phyloP scores from a whole-genome alignment of 2,797 vertebrate genomes.

The Hydrocynus forskahlii region DNA sequence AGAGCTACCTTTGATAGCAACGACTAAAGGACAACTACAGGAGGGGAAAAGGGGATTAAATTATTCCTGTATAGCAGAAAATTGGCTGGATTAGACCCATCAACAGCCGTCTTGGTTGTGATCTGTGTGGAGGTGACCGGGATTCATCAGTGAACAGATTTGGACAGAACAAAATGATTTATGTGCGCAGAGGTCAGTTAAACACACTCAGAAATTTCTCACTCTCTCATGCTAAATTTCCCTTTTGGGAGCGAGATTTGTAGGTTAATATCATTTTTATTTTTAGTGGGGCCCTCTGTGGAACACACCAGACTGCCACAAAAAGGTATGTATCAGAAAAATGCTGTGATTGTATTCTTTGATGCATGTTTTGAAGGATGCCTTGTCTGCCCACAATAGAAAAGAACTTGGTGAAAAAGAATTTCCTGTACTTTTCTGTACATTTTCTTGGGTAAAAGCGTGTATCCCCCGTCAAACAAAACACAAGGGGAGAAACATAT shows the following conservation, averaged over 20 bases:
- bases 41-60: background rate
- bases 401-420: background rate
- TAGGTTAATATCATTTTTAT: conserved; percentile 14
- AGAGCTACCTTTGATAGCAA: background rate
- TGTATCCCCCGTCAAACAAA: too few species aligned
- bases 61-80: background rate
- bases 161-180: conserved; percentile 24
- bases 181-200: conserved; percentile 45
- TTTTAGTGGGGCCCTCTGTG: conserved; percentile 27
- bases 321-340: conserved; percentile 18
- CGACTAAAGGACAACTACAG: background rate
- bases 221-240: background rate
- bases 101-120: background rate
- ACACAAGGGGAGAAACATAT: too few species aligned
- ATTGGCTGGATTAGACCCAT: background rate
- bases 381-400: background rate
- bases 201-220: background rate
- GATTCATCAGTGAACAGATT: conserved; percentile 7
- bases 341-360: background rate
- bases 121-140: background rate
- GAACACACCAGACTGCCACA: conserved; percentile 23
- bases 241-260: background rate
- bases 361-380: background rate
- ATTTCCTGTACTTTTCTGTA: too few species aligned
- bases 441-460: too few species aligned